A percentile compares a stretch with the other conserved stretches of the same genome.
Evolutionary conservation across 1,140 invertebrate species (phyloP).

Genomic region (Liolophura sinensis): DNA sequence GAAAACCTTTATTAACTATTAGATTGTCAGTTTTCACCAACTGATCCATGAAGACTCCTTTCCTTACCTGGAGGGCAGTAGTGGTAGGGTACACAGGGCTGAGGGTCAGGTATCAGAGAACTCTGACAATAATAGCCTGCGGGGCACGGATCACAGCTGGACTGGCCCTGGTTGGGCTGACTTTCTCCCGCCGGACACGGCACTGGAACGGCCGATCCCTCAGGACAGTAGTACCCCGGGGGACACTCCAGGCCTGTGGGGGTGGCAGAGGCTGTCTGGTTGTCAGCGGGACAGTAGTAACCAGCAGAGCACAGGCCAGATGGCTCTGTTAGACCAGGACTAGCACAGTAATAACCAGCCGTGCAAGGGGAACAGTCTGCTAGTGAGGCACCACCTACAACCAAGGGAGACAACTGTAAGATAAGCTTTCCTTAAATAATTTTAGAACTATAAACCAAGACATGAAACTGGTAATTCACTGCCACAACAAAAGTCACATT

Average conservation of each 20-base stretch:
- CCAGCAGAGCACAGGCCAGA: slow-evolving; percentile 42
- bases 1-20: no score
- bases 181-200: slow-evolving; percentile 39
- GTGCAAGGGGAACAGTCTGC: slow-evolving; percentile 47
- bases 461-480: no score
- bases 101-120: slow-evolving; percentile 29
- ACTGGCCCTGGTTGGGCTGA: slow-evolving; percentile 36
- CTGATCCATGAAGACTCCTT: no score
- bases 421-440: background rate
- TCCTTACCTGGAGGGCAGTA: slow-evolving; percentile 47
- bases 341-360: slow-evolving; percentile 49
- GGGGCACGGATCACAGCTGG: slow-evolving; percentile 44
- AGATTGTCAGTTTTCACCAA: no score
- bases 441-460: no score
- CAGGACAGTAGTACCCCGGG: slow-evolving; percentile 39
- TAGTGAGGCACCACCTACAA: slow-evolving; percentile 35
- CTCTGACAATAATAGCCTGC: slow-evolving; percentile 48
- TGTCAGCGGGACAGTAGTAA: slow-evolving; percentile 53
- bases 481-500: no score
- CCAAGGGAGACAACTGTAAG: background rate
- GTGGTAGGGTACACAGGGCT: slow-evolving; percentile 40
- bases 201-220: slow-evolving; percentile 29
- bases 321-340: slow-evolving; percentile 37
- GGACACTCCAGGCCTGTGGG: slow-evolving; percentile 40
- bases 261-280: slow-evolving; percentile 36